Conservation (phyloP, 2,113 vertebrate genomes). For the Nannospalax galili region DNA sequence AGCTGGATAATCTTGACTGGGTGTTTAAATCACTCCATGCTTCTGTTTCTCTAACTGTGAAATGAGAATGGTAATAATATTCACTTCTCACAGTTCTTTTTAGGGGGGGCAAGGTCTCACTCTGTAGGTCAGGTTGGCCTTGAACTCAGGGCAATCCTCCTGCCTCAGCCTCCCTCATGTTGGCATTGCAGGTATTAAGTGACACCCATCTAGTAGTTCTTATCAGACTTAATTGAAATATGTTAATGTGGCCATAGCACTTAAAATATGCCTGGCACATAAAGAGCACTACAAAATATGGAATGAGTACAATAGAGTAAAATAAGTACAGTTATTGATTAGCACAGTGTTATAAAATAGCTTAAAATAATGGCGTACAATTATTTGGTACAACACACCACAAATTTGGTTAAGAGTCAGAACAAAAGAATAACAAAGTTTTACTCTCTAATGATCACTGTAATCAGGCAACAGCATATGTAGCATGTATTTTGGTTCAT, state of each 20-base stretch:
- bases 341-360: not conserved
- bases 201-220: not conserved
- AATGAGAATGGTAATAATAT: not conserved
- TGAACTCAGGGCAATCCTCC: not conserved
- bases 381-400: not conserved
- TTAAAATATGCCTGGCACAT: not conserved
- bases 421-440: not conserved
- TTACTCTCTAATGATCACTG: not conserved
- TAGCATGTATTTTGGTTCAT: not conserved
- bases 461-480: not conserved
- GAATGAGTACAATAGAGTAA: not conserved
- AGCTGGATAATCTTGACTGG: not conserved
- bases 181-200: not conserved
- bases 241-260: not conserved
- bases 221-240: not conserved
- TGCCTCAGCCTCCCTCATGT: not conserved
- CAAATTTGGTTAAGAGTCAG: not conserved
- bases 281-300: not conserved
- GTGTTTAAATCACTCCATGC: no score
- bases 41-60: not conserved
- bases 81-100: not conserved
- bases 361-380: not conserved
- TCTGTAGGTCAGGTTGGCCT: not conserved
- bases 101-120: no score
- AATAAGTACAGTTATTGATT: not conserved